Base-by-base conservation (phyloP, 2,888 invertebrate genomes). In the Antitype chi region DNA sequence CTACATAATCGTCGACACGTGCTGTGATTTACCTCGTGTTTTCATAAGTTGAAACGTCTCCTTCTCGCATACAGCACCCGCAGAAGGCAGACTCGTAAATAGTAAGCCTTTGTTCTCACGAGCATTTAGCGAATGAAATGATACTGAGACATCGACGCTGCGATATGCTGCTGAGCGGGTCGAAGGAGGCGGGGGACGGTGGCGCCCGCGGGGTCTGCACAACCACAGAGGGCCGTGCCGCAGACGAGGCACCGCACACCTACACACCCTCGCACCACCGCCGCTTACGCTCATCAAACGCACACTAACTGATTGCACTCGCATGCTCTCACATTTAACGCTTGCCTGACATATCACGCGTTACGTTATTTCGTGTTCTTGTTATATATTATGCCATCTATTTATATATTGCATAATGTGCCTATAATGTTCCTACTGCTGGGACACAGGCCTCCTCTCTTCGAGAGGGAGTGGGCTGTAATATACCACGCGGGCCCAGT, bases 41-140 rank as follows among this genome's bases (percentile, higher is more conserved):
- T 91, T 94, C 93, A 95, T 95, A 93, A 91, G 90, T 95, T 94
- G 97, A 97, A 97, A 97, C 97, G 98, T 97, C 97, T 98, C 98
- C 98, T 98, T 98, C 98, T 98, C 98, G 97, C 97, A 97, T 98
- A 98, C 98, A 98, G 98, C 98, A 98, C 97, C 97, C 97, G 98
- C 98, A 97, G 98, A 98, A 98, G 98, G 98, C 97, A 97, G 97
- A 97, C 94, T 90, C 92, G 91, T 95, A 93, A 82, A 95, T 95
- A 94, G 96, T 97, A 97, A 96, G 96, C 97, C 97, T 96, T 95
- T 95, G 94, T 96, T 96, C 94, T 97, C 97, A 97, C 97, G 95
- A 96, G 97, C 96, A 96, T 96, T 94, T 96, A 94, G 96, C 97
- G 93, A 96, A 94, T 89, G 91, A 95, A 94, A 90, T 94, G 95